phyloP scores from a whole-genome alignment of 1,140 invertebrate genomes.

The Phymorhynchus buccinoides region DNA sequence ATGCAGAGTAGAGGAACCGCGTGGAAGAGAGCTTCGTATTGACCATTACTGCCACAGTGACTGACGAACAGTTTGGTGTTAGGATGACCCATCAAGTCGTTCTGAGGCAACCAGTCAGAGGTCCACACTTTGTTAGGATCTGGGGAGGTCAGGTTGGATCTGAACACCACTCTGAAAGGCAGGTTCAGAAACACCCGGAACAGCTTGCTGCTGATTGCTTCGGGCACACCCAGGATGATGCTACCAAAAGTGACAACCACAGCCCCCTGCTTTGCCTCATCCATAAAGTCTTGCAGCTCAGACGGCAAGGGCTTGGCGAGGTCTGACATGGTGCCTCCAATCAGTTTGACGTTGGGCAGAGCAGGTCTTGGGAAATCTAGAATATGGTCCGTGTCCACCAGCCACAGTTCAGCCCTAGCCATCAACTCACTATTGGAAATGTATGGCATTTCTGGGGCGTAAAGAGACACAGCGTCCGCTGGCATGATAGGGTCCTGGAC shows the following conservation, averaged over 20 bases:
- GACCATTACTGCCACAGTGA: slow-evolving; percentile 59
- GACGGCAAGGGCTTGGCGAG: slow-evolving; percentile 31
- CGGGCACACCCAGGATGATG: neutral
- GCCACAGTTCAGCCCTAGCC: slow-evolving; percentile 37
- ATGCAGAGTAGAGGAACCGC: slow-evolving; percentile 76
- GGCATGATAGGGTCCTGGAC: neutral
- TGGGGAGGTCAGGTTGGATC: slow-evolving; percentile 26
- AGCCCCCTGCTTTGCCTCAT: neutral
- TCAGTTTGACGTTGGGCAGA: slow-evolving; percentile 49
- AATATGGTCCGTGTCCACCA: slow-evolving; percentile 49
- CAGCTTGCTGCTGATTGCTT: neutral
- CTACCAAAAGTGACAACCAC: neutral
- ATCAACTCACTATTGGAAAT: slow-evolving; percentile 17
- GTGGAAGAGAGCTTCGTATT: slow-evolving; percentile 50
- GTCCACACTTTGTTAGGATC: slow-evolving; percentile 29
- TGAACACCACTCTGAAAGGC: slow-evolving; percentile 14
- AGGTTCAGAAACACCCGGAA: neutral
- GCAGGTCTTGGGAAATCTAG: slow-evolving; percentile 49
- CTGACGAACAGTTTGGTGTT: slow-evolving; percentile 56
- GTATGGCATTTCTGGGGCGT: slow-evolving; percentile 39
- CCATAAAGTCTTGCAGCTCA: slow-evolving; percentile 42
- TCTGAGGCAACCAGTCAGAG: slow-evolving; percentile 41
- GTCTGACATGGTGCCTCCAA: slow-evolving; percentile 46
- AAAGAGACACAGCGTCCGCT: neutral
- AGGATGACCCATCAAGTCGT: slow-evolving; percentile 39